A percentile compares a stretch with the other conserved stretches of the same genome.
These are phyloP conservation scores for Synergus itoensis DNA, from an alignment of 2,888 invertebrate genomes.

Conservation along the genomic window DNA sequence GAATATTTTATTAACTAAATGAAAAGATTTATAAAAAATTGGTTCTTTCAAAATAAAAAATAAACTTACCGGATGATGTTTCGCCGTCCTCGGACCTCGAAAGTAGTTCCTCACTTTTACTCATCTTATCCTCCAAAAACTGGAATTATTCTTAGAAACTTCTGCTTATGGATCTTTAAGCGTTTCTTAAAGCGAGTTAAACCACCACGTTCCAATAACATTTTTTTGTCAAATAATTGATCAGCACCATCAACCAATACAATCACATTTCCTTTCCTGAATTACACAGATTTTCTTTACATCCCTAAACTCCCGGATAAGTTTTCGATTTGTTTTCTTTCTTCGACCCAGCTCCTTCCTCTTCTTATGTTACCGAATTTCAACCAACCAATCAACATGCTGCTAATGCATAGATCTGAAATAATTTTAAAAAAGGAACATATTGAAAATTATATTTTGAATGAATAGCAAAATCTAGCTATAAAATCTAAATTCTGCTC, in stretches of 20 bases:
- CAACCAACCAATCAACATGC: neutral
- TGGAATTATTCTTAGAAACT: constrained; percentile 55
- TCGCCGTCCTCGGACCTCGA: constrained; percentile 74
- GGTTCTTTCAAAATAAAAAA: neutral
- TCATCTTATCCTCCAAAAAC: constrained; percentile 67
- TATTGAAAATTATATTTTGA: neutral
- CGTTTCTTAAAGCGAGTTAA: constrained; percentile 70
- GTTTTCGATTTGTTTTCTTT: neutral
- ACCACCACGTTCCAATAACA: constrained; percentile 66
- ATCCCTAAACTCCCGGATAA: neutral
- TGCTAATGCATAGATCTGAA: neutral
- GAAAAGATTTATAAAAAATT: neutral
- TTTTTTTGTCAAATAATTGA: constrained; percentile 62
- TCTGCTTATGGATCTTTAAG: constrained; percentile 63
- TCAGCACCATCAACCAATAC: constrained; percentile 58
- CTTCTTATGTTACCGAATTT: neutral
- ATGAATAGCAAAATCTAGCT: too few species aligned
- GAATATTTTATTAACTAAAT: too few species aligned
- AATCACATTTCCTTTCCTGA: neutral
- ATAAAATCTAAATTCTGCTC: too few species aligned
- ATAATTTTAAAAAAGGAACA: too few species aligned
- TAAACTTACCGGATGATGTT: constrained; percentile 50
- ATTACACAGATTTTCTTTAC: neutral
- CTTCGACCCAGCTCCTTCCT: neutral
- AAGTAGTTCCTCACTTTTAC: constrained; percentile 75